phyloP scores from a whole-genome alignment of 2,888 invertebrate genomes.

The Pseudococcus longispinus region DNA sequence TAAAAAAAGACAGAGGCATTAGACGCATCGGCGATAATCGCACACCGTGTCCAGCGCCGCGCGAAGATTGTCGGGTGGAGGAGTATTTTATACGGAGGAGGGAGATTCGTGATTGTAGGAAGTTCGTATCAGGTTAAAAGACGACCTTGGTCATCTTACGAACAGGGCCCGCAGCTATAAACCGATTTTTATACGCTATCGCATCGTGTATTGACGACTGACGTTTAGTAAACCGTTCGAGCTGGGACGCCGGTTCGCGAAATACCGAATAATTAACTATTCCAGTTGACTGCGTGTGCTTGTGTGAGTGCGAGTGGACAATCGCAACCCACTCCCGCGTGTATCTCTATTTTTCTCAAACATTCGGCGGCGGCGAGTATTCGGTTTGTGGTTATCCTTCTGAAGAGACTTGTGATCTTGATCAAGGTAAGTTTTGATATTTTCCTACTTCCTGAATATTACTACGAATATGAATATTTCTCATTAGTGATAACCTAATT shows the following conservation, averaged over 20 bases:
- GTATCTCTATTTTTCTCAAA: neutral
- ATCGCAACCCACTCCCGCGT: neutral
- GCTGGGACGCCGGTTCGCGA: neutral
- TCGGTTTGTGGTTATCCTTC: conserved; percentile 35
- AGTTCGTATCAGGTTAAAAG: conserved; percentile 16
- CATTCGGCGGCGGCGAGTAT: neutral
- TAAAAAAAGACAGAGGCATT: neutral
- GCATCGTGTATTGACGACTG: neutral
- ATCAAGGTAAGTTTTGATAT: conserved; percentile 16
- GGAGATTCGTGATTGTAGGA: neutral
- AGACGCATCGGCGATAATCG: neutral
- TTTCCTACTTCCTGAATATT: neutral
- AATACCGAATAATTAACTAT: neutral
- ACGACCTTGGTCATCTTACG: conserved; percentile 33
- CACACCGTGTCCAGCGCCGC: neutral
- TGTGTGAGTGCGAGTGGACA: neutral
- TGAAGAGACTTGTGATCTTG: neutral
- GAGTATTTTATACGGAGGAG: neutral
- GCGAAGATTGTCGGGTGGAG: neutral
- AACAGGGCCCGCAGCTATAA: neutral
- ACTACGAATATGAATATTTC: neutral
- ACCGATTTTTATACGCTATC: neutral
- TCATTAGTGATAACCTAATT: neutral
- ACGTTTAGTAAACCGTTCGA: neutral
- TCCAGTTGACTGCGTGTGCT: neutral